A percentile compares a stretch with the other conserved stretches of the same genome.
These are phyloP conservation scores for Drosophila rellima DNA, from an alignment of 2,888 invertebrate genomes.

Conservation along the genomic window DNA sequence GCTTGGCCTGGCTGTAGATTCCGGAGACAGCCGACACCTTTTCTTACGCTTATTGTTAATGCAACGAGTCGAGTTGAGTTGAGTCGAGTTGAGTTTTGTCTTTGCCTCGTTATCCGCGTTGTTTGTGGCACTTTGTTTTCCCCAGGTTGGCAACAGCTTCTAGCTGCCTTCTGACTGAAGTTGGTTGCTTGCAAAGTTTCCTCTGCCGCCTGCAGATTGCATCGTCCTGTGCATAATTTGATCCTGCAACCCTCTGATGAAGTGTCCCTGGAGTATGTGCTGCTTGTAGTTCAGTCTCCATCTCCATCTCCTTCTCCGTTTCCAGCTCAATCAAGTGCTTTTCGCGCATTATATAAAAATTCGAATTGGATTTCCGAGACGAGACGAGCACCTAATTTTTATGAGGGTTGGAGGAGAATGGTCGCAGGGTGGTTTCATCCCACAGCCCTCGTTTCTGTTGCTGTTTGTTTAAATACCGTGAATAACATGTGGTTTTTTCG, in stretches of 20 bases:
- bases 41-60: constrained; percentile 63
- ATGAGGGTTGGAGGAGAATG: constrained; percentile 58
- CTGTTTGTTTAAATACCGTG: constrained; percentile 85
- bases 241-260: constrained; percentile 53
- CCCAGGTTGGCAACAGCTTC: constrained; percentile 65
- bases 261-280: constrained; percentile 64
- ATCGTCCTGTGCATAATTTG: constrained; percentile 27
- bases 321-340: constrained; percentile 76
- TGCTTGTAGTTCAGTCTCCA: not conserved
- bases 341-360: constrained; percentile 84
- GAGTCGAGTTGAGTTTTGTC: constrained; percentile 30
- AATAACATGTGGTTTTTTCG: constrained; percentile 86
- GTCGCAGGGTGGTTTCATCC: constrained; percentile 54
- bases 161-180: constrained; percentile 54
- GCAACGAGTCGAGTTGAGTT: constrained; percentile 27
- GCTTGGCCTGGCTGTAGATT: constrained; percentile 16
- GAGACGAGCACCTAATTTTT: constrained; percentile 69
- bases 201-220: constrained; percentile 37
- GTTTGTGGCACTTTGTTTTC: constrained; percentile 39
- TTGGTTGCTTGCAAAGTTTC: constrained; percentile 47
- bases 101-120: constrained; percentile 59
- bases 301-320: constrained; percentile 7
- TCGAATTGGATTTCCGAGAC: constrained; percentile 82
- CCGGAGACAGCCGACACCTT: constrained; percentile 80
- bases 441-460: constrained; percentile 45